Percentiles rank a stretch among this genome's conserved stretches.
Evolutionary conservation across 2,888 invertebrate species (phyloP).

Genomic region (Meloe dianella): DNA sequence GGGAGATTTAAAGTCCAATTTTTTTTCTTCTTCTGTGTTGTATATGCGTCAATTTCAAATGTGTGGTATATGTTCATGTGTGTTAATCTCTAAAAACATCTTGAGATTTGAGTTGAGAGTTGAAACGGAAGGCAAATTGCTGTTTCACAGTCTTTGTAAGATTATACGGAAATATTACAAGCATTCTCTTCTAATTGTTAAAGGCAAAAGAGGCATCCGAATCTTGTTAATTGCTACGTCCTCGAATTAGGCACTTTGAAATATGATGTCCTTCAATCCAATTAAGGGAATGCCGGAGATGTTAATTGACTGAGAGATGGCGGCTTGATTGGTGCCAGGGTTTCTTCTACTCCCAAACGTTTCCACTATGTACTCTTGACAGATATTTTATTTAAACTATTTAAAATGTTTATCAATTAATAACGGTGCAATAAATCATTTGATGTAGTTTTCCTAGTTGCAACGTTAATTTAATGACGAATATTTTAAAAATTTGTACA

Average conservation of each 20-base stretch:
- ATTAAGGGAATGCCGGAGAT: slow-evolving; percentile 50
- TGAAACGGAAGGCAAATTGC: slow-evolving; percentile 20
- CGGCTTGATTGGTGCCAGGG: slow-evolving; percentile 1
- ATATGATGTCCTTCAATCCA: slow-evolving; percentile 53
- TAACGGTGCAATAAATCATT: neutral
- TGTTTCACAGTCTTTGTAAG: slow-evolving; percentile 4
- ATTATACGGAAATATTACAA: slow-evolving; percentile 23
- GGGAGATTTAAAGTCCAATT: neutral
- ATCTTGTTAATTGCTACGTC: slow-evolving; percentile 48
- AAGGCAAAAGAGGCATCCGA: slow-evolving; percentile 40
- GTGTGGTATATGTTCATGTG: slow-evolving; percentile 16
- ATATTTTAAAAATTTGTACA: neutral
- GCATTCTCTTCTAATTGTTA: slow-evolving; percentile 20
- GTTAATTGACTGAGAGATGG: slow-evolving; percentile 47
- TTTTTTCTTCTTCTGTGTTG: neutral
- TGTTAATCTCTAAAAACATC: slow-evolving; percentile 15
- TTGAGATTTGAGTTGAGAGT: slow-evolving; percentile 23
- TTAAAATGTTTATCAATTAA: neutral
- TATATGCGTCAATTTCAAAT: neutral
- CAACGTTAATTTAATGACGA: neutral
- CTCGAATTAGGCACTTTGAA: slow-evolving; percentile 54
- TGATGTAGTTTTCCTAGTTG: neutral
- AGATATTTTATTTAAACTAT: neutral
- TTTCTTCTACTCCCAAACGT: neutral
- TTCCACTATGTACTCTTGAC: neutral